Evolutionary conservation across 2,888 invertebrate species (phyloP).

Genomic region (Agrochola lota): DNA sequence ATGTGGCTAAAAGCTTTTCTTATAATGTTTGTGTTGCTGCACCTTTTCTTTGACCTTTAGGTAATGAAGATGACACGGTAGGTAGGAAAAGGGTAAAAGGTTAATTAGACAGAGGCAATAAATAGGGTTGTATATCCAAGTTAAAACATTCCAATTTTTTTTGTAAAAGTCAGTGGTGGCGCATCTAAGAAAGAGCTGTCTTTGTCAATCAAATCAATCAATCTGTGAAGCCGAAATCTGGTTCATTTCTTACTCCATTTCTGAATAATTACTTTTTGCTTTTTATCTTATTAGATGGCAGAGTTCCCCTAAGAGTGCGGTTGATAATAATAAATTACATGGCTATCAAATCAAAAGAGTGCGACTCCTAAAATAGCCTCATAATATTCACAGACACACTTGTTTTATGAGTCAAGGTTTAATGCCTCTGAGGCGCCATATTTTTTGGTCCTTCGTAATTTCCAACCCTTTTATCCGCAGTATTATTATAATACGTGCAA

Average conservation of each 20-base stretch:
- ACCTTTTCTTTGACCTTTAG: conserved; percentile 44
- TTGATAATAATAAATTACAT: background rate
- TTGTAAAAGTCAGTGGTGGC: background rate
- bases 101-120: background rate
- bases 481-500: conserved; percentile 2
- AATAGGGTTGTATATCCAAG: background rate
- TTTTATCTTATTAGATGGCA: background rate
- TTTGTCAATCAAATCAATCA: background rate
- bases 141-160: background rate
- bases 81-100: background rate
- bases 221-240: background rate
- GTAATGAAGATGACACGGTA: background rate
- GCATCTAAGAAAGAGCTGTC: background rate
- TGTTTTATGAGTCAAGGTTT: conserved; percentile 29
- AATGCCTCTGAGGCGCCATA: conserved; percentile 30
- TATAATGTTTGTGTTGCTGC: conserved; percentile 29
- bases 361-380: conserved; percentile 12
- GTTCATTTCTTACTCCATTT: background rate
- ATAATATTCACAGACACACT: conserved; percentile 23
- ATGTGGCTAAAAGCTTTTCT: conserved; percentile 47
- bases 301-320: background rate
- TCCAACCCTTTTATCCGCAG: conserved; percentile 15
- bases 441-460: conserved; percentile 19
- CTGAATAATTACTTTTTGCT: background rate
- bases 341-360: conserved; percentile 2